A percentile compares a stretch with the other conserved stretches of the same genome.
phyloP scores from a whole-genome alignment of 2,888 invertebrate genomes.

The Phragmatobia fuliginosa region DNA sequence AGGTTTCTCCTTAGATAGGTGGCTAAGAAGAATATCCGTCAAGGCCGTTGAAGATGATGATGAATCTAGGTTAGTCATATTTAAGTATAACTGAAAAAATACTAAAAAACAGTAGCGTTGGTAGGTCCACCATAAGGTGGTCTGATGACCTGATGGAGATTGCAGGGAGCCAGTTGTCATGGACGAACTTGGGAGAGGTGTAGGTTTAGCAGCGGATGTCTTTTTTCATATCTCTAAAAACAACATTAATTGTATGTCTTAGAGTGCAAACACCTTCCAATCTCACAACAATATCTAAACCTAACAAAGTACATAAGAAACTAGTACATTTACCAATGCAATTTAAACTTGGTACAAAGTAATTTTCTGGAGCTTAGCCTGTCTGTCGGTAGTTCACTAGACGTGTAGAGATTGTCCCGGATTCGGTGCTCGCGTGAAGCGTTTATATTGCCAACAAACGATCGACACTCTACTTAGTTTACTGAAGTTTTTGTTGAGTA shows the following conservation, averaged over 20 bases:
- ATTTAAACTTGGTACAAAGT: conserved; percentile 47
- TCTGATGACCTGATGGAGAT: no score
- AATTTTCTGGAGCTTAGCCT: conserved; percentile 45
- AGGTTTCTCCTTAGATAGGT: no score
- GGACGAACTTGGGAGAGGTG: no score
- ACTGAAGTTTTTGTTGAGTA: not conserved
- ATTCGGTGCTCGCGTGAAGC: conserved; percentile 37
- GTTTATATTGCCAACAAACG: conserved; percentile 22
- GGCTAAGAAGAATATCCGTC: no score
- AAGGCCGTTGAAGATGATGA: no score
- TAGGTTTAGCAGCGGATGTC: no score
- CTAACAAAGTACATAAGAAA: conserved; percentile 1
- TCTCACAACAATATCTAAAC: conserved; percentile 1
- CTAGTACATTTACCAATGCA: conserved; percentile 37
- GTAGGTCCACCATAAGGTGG: no score
- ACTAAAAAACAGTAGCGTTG: no score
- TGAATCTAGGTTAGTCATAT: no score
- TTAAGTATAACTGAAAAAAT: not conserved
- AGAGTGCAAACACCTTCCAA: not conserved
- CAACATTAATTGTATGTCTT: not conserved
- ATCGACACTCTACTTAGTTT: not conserved
- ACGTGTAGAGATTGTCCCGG: conserved; percentile 31
- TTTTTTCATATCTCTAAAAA: not conserved
- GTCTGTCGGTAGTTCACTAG: conserved; percentile 45
- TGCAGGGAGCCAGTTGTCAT: no score